Base-by-base conservation (phyloP, 2,888 invertebrate genomes). In the Anodontia alba region DNA sequence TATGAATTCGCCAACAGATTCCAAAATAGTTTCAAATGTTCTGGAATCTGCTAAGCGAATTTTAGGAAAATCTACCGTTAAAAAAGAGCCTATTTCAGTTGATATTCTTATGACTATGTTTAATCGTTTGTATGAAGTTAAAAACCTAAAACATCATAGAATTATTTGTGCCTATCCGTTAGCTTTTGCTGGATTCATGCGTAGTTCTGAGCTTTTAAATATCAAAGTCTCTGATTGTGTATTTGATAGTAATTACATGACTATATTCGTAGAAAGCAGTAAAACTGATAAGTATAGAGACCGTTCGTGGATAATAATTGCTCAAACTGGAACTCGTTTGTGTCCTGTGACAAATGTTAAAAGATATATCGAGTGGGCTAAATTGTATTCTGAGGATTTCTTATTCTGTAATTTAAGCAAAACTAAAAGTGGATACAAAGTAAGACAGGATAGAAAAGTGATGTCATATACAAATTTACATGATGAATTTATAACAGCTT, bases 251-350 rank as follows among this genome's bases (percentile, higher is more conserved):
- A 17, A 23, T 49, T 71, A 51, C 69, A 33, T 74, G 43, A 33
- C 67, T 33, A 31, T 78, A 31, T 69, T 74, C 26, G 62, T 74
- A 29, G 71, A 75, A 38, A 51, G 43, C 15, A 75, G 71, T 38
- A 75, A 79, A 43, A 79, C 74, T 29, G 79, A 79, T 31, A 71
- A 71, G 43, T 79, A 71, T 71, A 42, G 79, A 23, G 75, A 79
- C 29, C 57, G 74, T n/a, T n/a, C n/a, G n/a, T n/a, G n/a, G n/a
- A n/a, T n/a, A n/a, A n/a, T n/a, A 66, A 67, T 67, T 67, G 36
- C 67, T 23, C 33, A 70, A 71, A 75, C 79, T 38, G 78, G 67
- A n/a, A 71, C 79, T 1, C 3, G 23, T 20, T 54, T 79, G 67
- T 75, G 79, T 49, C 74, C 79, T 33, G 79, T 75, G 10, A 20